Percentiles rank a stretch among this genome's conserved stretches.
Conservation (phyloP, 2,888 invertebrate genomes). For the Subacronicta megacephala region DNA sequence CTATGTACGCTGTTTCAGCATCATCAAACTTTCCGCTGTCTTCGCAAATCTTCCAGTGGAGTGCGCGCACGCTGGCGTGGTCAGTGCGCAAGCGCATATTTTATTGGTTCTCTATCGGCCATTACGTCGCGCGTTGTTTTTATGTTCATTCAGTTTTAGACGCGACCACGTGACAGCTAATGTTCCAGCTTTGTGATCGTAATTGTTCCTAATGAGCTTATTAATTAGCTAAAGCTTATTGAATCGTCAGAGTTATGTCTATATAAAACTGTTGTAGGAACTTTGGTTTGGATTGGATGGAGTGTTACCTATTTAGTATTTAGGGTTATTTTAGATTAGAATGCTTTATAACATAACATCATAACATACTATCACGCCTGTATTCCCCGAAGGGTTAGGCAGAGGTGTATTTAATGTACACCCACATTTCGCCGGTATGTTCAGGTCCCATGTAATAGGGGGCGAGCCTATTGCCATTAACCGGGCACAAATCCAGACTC, state of each 20-base stretch:
- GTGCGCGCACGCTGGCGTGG: conserved; percentile 28
- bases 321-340: too few species aligned
- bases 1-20: too few species aligned
- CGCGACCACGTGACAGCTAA: conserved; percentile 57
- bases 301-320: too few species aligned
- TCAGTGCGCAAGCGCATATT: conserved; percentile 72
- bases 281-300: background rate
- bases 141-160: conserved; percentile 62
- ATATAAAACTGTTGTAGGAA: conserved; percentile 6
- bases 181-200: conserved; percentile 38
- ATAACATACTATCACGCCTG: too few species aligned
- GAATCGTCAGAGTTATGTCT: conserved; percentile 22
- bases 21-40: background rate
- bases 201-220: conserved; percentile 51
- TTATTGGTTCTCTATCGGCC: conserved; percentile 72
- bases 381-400: too few species aligned
- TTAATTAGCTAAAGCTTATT: conserved; percentile 31
- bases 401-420: too few species aligned
- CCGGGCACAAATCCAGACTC: too few species aligned
- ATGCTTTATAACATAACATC: too few species aligned
- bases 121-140: conserved; percentile 74
- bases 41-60: conserved; percentile 46
- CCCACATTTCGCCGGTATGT: too few species aligned
- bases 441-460: too few species aligned
- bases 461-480: too few species aligned